Evolutionary conservation across 2,797 vertebrate species (phyloP), one percentile per base, ranked within the genome.

Genomic region (Eospalax fontanierii): DNA sequence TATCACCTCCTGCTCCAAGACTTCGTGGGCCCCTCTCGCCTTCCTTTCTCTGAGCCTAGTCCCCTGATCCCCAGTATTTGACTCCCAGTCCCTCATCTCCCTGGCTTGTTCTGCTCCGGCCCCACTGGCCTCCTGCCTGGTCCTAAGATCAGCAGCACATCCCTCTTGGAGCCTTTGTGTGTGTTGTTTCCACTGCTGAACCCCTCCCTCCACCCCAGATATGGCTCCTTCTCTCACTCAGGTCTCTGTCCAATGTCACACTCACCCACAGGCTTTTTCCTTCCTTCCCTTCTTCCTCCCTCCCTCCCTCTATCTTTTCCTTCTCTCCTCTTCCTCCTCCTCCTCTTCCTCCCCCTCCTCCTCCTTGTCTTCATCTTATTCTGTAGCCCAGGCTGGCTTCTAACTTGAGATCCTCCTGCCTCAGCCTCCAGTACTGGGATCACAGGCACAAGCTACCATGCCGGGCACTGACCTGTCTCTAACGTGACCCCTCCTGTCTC

Each of bases 21-120:
- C 30, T 46, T 40, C 0, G 0, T 0, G 0, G 15, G 61, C 63
- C 75, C 71, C 59, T 38, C 70, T 11, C 24, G 0, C 4, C 71
- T 6, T 2, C 35, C 24, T 10, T 33, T 59, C 10, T 73, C 26
- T 10, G 2, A 1, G 43, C 15, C 7, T 54, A 15, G 14, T 11
- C 40, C 30, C 65, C 8, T 3, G 6, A 30, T 38, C 61, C 46
- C 3, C 3, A 0, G 0, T 9, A n/a, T 63, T 26, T 16, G 46
- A 54, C 11, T 30, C 43, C n/a, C 4, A 1, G 11, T 22, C 7
- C 6, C 12, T 33, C 2, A 2, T 4, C 35, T 14, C 63, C 33
- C 15, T 33, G 19, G 22, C 6, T 71, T 0, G 0, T 19, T 54
- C 11, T 4, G 38, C 30, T 80, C 66, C n/a, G 24, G 19, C 38